Evolutionary conservation across 2,113 vertebrate species (phyloP).

Genomic region (Oreochromis niloticus): DNA sequence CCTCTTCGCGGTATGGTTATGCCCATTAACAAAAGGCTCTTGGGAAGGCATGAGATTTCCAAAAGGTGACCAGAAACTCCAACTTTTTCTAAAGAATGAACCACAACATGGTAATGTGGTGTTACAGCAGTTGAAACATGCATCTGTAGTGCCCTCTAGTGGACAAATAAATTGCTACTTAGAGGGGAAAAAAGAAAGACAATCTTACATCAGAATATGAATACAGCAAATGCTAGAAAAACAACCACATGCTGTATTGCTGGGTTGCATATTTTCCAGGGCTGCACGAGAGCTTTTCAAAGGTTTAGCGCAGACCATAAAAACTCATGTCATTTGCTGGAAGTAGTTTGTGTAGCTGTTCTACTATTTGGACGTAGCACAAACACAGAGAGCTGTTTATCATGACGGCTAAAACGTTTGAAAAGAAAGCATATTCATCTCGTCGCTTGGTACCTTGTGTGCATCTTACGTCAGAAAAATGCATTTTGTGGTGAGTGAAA

Average conservation of each 20-base stretch:
- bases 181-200: neutral
- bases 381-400: neutral
- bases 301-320: neutral
- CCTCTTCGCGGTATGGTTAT: slow-evolving; percentile 8
- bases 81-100: neutral
- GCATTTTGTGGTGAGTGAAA: neutral
- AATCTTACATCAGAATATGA: neutral
- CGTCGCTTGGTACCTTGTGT: neutral
- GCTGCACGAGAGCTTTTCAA: neutral
- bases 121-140: neutral
- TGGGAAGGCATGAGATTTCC: slow-evolving; percentile 16
- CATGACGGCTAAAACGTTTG: neutral
- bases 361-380: neutral
- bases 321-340: neutral
- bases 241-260: neutral
- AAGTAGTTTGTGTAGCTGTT: neutral
- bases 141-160: slow-evolving; percentile 58
- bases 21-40: slow-evolving; percentile 39
- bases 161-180: slow-evolving; percentile 1
- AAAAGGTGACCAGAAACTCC: slow-evolving; percentile 18
- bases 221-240: neutral
- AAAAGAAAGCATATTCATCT: neutral
- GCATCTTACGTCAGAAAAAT: neutral
- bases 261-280: neutral
- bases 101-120: neutral